Conservation (phyloP, 2,888 invertebrate species). For the Caenorhabditis uteleia region DNA sequence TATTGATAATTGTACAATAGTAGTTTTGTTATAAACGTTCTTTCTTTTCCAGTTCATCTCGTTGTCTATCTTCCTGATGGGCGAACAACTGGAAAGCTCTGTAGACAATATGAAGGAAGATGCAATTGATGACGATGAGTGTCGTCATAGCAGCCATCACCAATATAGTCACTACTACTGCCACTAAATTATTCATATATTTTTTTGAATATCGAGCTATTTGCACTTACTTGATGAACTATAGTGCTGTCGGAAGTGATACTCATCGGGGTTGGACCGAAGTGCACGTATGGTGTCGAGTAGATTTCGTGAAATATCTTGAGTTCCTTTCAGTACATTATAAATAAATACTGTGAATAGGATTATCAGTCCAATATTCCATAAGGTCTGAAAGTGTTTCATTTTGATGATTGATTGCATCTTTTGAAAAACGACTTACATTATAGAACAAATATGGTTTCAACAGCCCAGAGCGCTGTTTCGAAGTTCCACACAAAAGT, state of each 20-base stretch:
- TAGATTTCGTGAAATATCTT: conserved; percentile 35
- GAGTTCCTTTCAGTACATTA: conserved; percentile 30
- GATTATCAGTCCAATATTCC: conserved; percentile 41
- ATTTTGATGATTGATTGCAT: too few relatives aligned
- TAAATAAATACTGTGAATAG: conserved; percentile 41
- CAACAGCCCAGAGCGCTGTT: conserved; percentile 39
- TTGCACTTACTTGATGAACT: conserved; percentile 18
- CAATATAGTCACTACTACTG: conserved; percentile 80
- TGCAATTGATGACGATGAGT: conserved; percentile 53
- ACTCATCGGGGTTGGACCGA: conserved; percentile 17
- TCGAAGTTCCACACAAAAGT: conserved; percentile 47
- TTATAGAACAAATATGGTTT: conserved; percentile 55
- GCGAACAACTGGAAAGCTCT: conserved; percentile 49
- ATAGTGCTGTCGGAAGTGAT: conserved; percentile 17
- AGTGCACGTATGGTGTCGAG: conserved; percentile 29
- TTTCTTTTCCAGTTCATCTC: conserved; percentile 41
- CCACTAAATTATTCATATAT: conserved; percentile 7
- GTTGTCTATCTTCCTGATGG: conserved; percentile 41
- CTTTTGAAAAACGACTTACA: too few relatives aligned
- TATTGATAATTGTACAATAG: too few relatives aligned
- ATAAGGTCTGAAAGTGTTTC: conserved; percentile 42
- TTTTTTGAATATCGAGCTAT: conserved; percentile 1
- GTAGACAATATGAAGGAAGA: conserved; percentile 51
- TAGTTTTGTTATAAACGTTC: conserved; percentile 16
- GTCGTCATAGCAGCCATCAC: conserved; percentile 85